Evolutionary conservation across 2,888 invertebrate species (phyloP), one percentile per base, ranked within the genome.

Genomic region (Chaitophorus viminalis): DNA sequence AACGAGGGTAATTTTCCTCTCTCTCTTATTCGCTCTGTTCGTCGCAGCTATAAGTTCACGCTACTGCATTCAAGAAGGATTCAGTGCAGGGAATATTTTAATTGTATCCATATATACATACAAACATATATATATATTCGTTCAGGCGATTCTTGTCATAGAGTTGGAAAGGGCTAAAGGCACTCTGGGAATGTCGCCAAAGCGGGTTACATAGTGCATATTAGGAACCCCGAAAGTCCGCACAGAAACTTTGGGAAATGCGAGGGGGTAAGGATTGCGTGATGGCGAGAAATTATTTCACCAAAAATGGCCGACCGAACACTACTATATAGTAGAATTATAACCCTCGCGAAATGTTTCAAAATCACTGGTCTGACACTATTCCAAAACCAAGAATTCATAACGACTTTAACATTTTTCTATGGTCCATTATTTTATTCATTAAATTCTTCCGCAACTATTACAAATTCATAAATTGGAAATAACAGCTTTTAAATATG

Each of bases 181-280:
- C 79, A 75, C 74, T 87, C 87, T 33, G 87, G 87, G 87, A 87
- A 87, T 87, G 87, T 87, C 87, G 87, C 87, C 87, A 81, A 87
- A 87, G 81, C 81, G 79, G 31, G 72, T 72, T 68, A 36, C 72
- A 54, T 46, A 78, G 78, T 39, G 65, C 79, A 39, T 79, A 60
- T 60, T 60, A 86, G 72, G 70, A 46, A 6, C 60, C 60, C 70
- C 65, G 18, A 81, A 87, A 87, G 81, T 74, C 65, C 74, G 29
- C 39, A n/a, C n/a, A 65, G 79, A 87, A 81, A 87, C 79, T 87
- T 87, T 65, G 81, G 87, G 74, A 74, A 60, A 70, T 60, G 72
- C 79, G 78, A 83, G 72, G 72, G n/a, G 36, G 78, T 81, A 65
- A 65, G 79, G 39, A 78, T 78, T 36, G 86, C 86, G 86, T 79